A percentile compares a stretch with the other conserved stretches of the same genome.
Evolutionary conservation across 2,888 invertebrate species (phyloP).

Genomic region (Poecilus cupreus): DNA sequence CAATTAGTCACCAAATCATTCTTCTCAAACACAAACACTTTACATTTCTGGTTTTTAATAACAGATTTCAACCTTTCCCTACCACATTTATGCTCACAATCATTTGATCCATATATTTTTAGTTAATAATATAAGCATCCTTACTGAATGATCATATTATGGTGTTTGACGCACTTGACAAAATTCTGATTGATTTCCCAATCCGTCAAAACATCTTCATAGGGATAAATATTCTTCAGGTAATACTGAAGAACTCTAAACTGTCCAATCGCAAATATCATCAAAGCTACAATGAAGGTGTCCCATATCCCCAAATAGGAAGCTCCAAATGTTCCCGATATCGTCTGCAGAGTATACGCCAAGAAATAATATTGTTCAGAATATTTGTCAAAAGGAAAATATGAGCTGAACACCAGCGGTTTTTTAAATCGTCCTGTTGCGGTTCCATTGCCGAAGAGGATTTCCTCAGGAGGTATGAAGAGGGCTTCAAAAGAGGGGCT

Average conservation of each 20-base stretch:
- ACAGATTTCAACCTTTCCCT: too few species aligned
- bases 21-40: too few species aligned
- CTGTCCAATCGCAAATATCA: slow-evolving; percentile 59
- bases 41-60: too few species aligned
- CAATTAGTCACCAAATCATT: too few species aligned
- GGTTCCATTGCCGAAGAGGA: slow-evolving; percentile 52
- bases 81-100: too few species aligned
- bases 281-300: slow-evolving; percentile 58
- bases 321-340: slow-evolving; percentile 60
- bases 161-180: slow-evolving; percentile 49
- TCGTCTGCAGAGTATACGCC: slow-evolving; percentile 53
- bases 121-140: background rate
- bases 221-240: slow-evolving; percentile 37
- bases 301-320: slow-evolving; percentile 61
- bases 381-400: slow-evolving; percentile 55
- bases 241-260: slow-evolving; percentile 55
- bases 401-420: slow-evolving; percentile 55
- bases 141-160: slow-evolving; percentile 55
- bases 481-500: slow-evolving; percentile 36
- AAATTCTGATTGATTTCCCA: slow-evolving; percentile 40
- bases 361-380: background rate
- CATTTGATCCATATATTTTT: too few species aligned
- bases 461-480: slow-evolving; percentile 30
- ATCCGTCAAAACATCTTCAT: background rate
- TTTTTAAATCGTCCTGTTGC: slow-evolving; percentile 33